phyloP scores from a whole-genome alignment of 1,140 invertebrate genomes.

The Bombyx mandarina region DNA sequence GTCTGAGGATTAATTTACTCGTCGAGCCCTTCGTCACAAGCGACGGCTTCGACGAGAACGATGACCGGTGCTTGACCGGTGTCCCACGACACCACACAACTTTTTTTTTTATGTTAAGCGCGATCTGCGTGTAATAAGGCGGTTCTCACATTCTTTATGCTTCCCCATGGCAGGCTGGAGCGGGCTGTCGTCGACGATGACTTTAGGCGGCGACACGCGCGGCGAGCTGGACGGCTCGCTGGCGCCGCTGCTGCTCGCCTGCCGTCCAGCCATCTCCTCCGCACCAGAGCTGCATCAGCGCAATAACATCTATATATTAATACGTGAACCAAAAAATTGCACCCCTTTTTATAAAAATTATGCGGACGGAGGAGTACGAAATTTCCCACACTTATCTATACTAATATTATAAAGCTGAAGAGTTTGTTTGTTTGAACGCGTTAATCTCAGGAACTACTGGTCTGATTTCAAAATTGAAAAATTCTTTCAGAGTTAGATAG shows the following conservation, averaged over 20 bases:
- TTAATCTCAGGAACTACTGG: background rate
- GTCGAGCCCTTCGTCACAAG: too few relatives aligned
- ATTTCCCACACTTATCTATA: too few relatives aligned
- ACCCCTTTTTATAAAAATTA: background rate
- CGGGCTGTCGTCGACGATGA: conserved; percentile 93
- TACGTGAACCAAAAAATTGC: background rate
- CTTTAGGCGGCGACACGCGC: conserved; percentile 86
- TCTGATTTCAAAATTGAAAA: background rate
- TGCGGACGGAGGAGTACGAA: too few relatives aligned
- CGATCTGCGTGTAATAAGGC: conserved; percentile 1
- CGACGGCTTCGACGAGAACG: too few relatives aligned
- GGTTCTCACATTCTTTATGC: conserved; percentile 95
- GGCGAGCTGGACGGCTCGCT: conserved; percentile 58
- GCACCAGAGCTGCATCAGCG: conserved; percentile 38
- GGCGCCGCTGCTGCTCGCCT: conserved; percentile 60
- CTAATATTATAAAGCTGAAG: too few relatives aligned
- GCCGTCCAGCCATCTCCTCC: conserved; percentile 59
- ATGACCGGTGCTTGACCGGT: too few relatives aligned
- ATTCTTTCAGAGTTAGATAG: background rate
- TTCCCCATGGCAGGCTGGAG: conserved; percentile 94
- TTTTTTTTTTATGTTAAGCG: too few relatives aligned
- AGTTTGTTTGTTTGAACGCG: too few relatives aligned
- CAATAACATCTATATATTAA: background rate
- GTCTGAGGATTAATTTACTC: too few relatives aligned
- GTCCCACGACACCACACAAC: too few relatives aligned